Conservation (phyloP, 2,888 invertebrate genomes). For the Trissolcus japonicus region DNA sequence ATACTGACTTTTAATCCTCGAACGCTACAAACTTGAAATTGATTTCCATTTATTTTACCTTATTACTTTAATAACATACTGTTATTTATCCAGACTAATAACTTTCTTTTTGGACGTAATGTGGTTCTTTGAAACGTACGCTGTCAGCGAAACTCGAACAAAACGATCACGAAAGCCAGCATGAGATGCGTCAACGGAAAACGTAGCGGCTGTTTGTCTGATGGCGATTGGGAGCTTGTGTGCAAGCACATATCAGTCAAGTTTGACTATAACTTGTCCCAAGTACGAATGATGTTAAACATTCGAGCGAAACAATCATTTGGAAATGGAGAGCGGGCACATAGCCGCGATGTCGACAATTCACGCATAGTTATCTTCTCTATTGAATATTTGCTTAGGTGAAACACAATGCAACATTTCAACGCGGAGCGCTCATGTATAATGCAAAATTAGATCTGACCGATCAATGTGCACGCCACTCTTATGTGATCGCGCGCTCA, state of each 20-base stretch:
- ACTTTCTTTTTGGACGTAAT: too few relatives aligned
- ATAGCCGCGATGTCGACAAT: constrained; percentile 24
- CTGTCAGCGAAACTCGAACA: background rate
- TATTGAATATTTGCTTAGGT: constrained; percentile 36
- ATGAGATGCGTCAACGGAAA: background rate
- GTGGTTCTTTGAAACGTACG: too few relatives aligned
- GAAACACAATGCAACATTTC: constrained; percentile 36
- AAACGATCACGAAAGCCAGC: background rate
- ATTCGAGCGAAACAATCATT: constrained; percentile 33
- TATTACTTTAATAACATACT: too few relatives aligned
- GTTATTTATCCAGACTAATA: too few relatives aligned
- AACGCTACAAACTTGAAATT: too few relatives aligned
- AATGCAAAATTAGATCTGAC: constrained; percentile 21
- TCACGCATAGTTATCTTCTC: constrained; percentile 42
- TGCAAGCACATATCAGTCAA: constrained; percentile 30
- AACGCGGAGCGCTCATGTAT: constrained; percentile 20
- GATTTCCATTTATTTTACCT: too few relatives aligned
- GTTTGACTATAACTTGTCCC: constrained; percentile 37
- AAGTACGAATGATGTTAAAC: constrained; percentile 39
- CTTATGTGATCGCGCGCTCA: constrained; percentile 13
- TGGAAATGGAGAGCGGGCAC: constrained; percentile 22
- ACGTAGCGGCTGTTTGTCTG: background rate
- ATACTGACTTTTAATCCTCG: too few relatives aligned
- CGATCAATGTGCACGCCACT: constrained; percentile 28
- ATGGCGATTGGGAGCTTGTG: background rate